A percentile compares a stretch with the other conserved stretches of the same genome.
Conservation (phyloP, 2,113 vertebrate genomes). For the Larimichthys crocea region DNA sequence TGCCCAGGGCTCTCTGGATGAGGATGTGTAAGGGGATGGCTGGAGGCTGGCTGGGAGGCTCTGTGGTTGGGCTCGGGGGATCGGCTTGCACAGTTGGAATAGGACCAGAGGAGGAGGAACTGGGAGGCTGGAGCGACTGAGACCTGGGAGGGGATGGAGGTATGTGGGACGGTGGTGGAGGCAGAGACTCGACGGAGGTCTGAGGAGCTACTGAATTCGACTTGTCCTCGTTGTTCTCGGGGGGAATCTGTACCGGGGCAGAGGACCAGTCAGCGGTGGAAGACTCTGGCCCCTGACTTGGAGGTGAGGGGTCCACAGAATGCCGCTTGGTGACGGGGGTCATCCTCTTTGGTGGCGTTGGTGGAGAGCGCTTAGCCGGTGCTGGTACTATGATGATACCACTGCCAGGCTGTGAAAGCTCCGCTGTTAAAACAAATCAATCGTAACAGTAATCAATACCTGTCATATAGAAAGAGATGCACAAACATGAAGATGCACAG, state of each 20-base stretch:
- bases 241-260: constrained; percentile 23
- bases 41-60: constrained; percentile 80
- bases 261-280: constrained; percentile 49
- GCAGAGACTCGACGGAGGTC: background rate
- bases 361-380: constrained; percentile 89
- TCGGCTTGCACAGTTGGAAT: constrained; percentile 65
- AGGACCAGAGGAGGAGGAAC: constrained; percentile 53
- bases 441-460: background rate
- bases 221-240: constrained; percentile 35
- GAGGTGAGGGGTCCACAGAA: constrained; percentile 65
- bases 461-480: background rate
- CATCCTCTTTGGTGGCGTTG: constrained; percentile 90
- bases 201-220: background rate
- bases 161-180: constrained; percentile 74
- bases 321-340: constrained; percentile 81
- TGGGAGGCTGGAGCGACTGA: constrained; percentile 32
- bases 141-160: constrained; percentile 77
- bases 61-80: constrained; percentile 72
- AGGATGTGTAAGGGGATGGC: constrained; percentile 90
- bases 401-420: constrained; percentile 85
- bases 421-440: constrained; percentile 76
- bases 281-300: constrained; percentile 40
- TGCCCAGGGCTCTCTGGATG: constrained; percentile 92
- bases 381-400: constrained; percentile 70
- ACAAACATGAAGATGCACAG: constrained; percentile 3